phyloP scores from a whole-genome alignment of 2,113 vertebrate genomes.

The Nesospiza acunhae region DNA sequence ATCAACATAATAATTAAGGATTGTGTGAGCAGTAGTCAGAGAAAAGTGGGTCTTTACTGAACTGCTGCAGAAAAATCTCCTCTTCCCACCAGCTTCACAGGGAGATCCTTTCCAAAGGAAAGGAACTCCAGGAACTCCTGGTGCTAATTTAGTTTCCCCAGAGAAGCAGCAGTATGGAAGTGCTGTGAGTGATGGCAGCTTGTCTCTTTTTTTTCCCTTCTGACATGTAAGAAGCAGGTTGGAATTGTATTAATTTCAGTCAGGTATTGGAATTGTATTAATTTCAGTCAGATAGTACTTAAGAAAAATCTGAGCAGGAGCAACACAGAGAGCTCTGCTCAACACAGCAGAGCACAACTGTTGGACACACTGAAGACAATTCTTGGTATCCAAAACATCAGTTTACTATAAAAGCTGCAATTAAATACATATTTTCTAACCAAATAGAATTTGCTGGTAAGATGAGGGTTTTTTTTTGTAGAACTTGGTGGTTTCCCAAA shows the following conservation, averaged over 20 bases:
- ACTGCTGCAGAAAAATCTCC: neutral
- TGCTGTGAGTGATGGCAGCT: neutral
- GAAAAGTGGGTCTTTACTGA: neutral
- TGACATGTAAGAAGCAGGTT: neutral
- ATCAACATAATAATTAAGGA: neutral
- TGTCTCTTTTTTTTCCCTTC: neutral
- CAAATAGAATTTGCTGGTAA: neutral
- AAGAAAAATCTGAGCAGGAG: neutral
- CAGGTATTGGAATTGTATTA: neutral
- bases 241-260: neutral
- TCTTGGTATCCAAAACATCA: neutral
- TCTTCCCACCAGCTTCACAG: neutral
- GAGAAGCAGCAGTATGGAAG: neutral
- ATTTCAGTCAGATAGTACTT: neutral
- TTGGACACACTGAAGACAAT: neutral
- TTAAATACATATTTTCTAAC: neutral
- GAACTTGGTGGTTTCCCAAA: neutral
- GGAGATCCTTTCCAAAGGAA: neutral
- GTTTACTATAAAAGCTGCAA: neutral
- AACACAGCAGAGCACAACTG: neutral
- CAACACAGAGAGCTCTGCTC: too few species aligned
- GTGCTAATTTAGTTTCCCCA: neutral
- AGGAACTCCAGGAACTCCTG: neutral
- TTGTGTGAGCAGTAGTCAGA: neutral
- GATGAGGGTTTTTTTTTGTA: neutral